Evolutionary conservation across 1,140 invertebrate species (phyloP), one percentile per base, ranked within the genome.

Genomic region (Hestina assimilis): DNA sequence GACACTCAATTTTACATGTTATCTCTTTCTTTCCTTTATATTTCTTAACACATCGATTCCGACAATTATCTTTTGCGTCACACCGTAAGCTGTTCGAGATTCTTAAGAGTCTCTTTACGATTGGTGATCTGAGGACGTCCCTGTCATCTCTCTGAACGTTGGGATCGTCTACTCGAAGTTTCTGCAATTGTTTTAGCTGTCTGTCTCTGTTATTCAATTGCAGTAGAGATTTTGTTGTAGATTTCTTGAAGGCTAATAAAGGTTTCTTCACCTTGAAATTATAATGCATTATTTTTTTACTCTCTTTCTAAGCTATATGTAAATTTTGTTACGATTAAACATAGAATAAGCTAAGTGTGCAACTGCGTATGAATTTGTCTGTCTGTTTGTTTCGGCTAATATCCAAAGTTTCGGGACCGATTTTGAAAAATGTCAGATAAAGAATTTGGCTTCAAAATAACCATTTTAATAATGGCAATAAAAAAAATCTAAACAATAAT

Each of bases 51-150:
- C 76, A 76, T 33, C 61, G 31, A 17, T 76, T 52, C 11, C 61
- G 17, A 17, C 76, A 79, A 31, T 76, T 62, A 12, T 75, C 48
- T 45, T 51, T 65, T 0, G 66, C 67, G 7, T 64, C 60, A 31
- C 75, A 75, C 43, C 51, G 46, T 14, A 78, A 24, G 12, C 52
- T 52, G 17, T 71, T 71, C 0, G 72, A 71, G 6, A 71, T 69
- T 2, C 67, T 53, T 0, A 75, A 45, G 2, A 75, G 46, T 43
- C 54, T 65, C 20, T 67, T 74, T 1, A 72, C 60, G 6, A 75
- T 55, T 12, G 74, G 69, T 12, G 64, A 64, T 31, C 59, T 33
- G 11, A 56, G 17, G 7, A 46, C 43, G 3, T 43, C 42, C 15
- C 12, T 64, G n/a, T 41, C 33, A 6, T 59, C 29, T 6, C 31